Percentiles rank a stretch among this genome's conserved stretches.
These are phyloP conservation scores for Capitella teleta DNA, from an alignment of 1,140 invertebrate species.

Conservation along the genomic window DNA sequence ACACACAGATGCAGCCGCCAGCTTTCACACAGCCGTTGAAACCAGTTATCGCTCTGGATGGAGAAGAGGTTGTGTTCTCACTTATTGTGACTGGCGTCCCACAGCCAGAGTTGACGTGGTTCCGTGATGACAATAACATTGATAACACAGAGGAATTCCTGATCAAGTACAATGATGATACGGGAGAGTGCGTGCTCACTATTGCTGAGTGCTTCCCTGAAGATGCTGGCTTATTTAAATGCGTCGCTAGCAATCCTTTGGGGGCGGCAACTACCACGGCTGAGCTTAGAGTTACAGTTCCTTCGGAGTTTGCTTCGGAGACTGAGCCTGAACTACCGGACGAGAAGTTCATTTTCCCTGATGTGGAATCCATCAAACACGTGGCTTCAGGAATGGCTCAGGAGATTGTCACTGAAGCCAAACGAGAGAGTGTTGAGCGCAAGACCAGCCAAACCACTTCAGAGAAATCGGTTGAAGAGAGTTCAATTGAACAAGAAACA, in stretches of 20 bases:
- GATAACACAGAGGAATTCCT: conserved; percentile 39
- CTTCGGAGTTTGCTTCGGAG: conserved; percentile 15
- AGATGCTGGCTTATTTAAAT: conserved; percentile 51
- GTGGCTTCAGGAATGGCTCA: background rate
- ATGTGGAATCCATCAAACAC: background rate
- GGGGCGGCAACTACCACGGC: conserved; percentile 68
- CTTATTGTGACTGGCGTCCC: conserved; percentile 34
- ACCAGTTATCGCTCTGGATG: conserved; percentile 26
- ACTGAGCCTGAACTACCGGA: background rate
- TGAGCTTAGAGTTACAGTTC: conserved; percentile 31
- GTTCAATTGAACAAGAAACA: background rate
- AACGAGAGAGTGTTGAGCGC: background rate
- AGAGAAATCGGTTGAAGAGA: background rate
- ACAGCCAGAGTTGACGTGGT: conserved; percentile 35
- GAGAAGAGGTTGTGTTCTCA: conserved; percentile 29
- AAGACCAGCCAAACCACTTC: background rate
- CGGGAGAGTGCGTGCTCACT: conserved; percentile 32
- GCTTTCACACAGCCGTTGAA: conserved; percentile 25
- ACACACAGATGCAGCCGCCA: conserved; percentile 32
- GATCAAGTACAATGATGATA: conserved; percentile 34
- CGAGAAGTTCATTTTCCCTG: background rate
- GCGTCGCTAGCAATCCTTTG: conserved; percentile 70
- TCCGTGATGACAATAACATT: conserved; percentile 37
- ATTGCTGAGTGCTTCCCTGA: conserved; percentile 44
- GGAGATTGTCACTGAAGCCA: background rate